A percentile compares a stretch with the other conserved stretches of the same genome.
These are phyloP conservation scores for Gnathonemus echidnorhynchus DNA, from an alignment of 2,113 vertebrate genomes.

Conservation along the genomic window DNA sequence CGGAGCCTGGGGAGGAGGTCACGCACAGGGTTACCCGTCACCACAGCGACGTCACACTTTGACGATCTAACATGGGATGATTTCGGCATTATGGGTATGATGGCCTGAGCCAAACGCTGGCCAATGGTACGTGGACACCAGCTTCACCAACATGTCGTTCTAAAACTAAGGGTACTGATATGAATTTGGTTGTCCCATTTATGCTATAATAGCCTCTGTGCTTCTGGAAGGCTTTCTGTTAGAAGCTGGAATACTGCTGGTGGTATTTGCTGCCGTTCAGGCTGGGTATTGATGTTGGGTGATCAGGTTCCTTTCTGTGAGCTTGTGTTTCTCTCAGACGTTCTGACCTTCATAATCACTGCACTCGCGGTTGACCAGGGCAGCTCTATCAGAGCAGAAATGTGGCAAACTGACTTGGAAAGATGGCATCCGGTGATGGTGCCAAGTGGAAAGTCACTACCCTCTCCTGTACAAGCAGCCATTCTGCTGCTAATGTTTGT, in stretches of 20 bases:
- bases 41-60: background rate
- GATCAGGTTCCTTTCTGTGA: background rate
- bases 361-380: background rate
- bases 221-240: background rate
- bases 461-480: background rate
- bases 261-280: background rate
- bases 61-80: background rate
- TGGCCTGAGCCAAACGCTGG: background rate
- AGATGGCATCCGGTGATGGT: background rate
- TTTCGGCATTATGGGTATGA: background rate
- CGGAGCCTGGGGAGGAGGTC: constrained; percentile 74
- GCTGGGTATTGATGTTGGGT: background rate
- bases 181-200: background rate
- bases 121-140: background rate
- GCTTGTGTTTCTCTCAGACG: background rate
- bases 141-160: background rate
- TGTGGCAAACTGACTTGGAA: background rate
- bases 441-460: background rate
- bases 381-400: background rate
- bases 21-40: background rate
- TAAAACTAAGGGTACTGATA: background rate
- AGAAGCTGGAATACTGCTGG: background rate
- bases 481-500: background rate
- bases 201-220: background rate
- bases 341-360: background rate